Percentiles rank a stretch among this genome's conserved stretches.
These are phyloP conservation scores for Stenchaetothrips biformis DNA, from an alignment of 2,888 invertebrate species.

Conservation along the genomic window DNA sequence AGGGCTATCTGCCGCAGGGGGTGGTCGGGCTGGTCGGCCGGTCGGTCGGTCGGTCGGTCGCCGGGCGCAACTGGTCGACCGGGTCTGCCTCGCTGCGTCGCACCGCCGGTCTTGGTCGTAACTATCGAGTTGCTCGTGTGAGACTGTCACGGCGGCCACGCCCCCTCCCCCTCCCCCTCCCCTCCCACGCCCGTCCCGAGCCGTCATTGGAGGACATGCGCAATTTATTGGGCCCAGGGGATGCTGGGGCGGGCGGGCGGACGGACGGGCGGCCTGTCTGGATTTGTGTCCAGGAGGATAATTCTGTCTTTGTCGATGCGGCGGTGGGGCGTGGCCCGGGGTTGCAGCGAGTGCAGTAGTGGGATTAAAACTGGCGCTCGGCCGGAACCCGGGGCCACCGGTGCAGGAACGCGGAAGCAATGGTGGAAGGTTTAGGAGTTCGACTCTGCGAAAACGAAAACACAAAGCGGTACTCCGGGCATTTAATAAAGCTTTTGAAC, in stretches of 20 bases:
- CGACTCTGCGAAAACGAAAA: no score
- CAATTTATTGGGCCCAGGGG: slow-evolving; percentile 14
- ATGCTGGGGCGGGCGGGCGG: background rate
- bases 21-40: no score
- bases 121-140: background rate
- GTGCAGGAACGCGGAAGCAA: no score
- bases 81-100: background rate
- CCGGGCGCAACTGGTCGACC: background rate
- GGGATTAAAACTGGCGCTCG: background rate
- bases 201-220: slow-evolving; percentile 16
- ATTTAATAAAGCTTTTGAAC: no score
- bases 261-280: no score
- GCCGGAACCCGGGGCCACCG: background rate
- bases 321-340: background rate
- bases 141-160: background rate
- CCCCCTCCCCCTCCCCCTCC: background rate
- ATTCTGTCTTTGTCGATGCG: background rate
- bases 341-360: background rate
- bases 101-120: background rate
- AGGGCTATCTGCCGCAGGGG: no score
- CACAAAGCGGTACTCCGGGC: no score
- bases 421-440: no score
- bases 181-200: background rate
- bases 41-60: background rate
- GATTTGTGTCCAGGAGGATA: no score